Evolutionary conservation across 2,113 vertebrate species (phyloP), one percentile per base, ranked within the genome.

Genomic region (Aythya baeri): DNA sequence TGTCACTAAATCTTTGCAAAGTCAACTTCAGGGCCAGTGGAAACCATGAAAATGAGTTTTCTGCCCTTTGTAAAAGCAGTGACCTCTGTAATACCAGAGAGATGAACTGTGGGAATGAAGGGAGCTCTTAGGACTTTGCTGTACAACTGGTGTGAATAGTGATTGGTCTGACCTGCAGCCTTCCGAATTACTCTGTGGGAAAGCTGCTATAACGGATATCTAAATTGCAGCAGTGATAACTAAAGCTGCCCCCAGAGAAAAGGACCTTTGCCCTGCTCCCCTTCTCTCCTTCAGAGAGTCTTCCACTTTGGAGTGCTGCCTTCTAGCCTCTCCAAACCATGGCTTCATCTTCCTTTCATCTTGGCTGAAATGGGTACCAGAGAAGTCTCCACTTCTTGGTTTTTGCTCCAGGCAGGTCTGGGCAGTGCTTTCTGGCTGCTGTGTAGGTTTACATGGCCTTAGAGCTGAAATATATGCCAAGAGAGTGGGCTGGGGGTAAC

Each of bases 21-120:
- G 58, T 61, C 86, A 83, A 66, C 43, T 88, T 91, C 75, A n/a
- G 80, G 18, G 36, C 67, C 59, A 82, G 44, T 44, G 14, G n/a
- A 80, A 97, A 70, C 55, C 26, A 46, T 23, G 57, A 65, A 85
- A 89, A 77, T 78, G 2, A 59, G 38, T 93, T 94, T 93, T 90
- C 31, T 61, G 29, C 83, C 52, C 70, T 83, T 88, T 76, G 15
- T 74, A 73, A 73, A 93, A 86, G 44, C 36, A 58, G 11, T 8
- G 38, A 68, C 46, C 82, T 84, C 22, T 93, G 55, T 82, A 85
- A 49, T 80, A 89, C 25, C 36, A 78, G 54, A 36, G 34, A 86
- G 49, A 32, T 72, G 81, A 89, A 38, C 73, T 77, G 31, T 63
- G 20, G 54, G 5, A 92, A 62, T n/a, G 61, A 62, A 89, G 65